Evolutionary conservation across 2,888 invertebrate genomes (phyloP).

Genomic region (Hermaeophaga mercurialis): DNA sequence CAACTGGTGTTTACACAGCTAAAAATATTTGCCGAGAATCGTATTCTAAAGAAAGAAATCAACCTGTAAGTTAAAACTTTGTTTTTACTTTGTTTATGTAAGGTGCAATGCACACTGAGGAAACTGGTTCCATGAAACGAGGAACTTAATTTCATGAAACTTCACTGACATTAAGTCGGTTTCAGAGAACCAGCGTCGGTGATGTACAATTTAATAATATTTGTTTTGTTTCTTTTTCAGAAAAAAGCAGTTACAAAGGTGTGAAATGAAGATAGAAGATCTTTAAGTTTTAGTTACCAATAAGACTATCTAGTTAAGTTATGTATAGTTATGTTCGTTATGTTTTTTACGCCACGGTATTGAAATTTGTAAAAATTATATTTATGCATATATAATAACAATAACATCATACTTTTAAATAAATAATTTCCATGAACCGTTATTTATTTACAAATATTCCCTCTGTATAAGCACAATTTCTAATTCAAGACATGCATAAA

Average conservation of each 20-base stretch:
- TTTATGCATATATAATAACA: conserved; percentile 26
- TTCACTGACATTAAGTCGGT: neutral
- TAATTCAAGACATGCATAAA: too few species aligned
- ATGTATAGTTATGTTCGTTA: conserved; percentile 30
- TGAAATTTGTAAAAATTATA: conserved; percentile 44
- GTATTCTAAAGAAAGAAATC: conserved; percentile 44
- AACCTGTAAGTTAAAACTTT: conserved; percentile 26
- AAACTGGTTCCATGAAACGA: too few species aligned
- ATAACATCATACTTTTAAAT: conserved; percentile 14
- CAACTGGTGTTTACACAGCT: conserved; percentile 43
- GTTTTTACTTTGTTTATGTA: conserved; percentile 3
- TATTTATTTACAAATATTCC: neutral
- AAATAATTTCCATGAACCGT: neutral
- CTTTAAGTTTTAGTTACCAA: conserved; percentile 22
- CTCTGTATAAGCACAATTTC: too few species aligned
- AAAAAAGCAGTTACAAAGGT: conserved; percentile 41
- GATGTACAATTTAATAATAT: neutral
- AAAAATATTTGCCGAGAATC: conserved; percentile 48
- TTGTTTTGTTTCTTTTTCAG: conserved; percentile 40
- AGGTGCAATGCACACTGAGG: too few species aligned
- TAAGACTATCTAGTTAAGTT: conserved; percentile 34
- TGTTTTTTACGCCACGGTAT: conserved; percentile 43
- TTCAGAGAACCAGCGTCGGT: too few species aligned
- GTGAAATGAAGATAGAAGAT: conserved; percentile 25
- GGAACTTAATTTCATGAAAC: too few species aligned